Base-by-base conservation (phyloP, 2,113 vertebrate species). In the Ptilonorhynchus violaceus region DNA sequence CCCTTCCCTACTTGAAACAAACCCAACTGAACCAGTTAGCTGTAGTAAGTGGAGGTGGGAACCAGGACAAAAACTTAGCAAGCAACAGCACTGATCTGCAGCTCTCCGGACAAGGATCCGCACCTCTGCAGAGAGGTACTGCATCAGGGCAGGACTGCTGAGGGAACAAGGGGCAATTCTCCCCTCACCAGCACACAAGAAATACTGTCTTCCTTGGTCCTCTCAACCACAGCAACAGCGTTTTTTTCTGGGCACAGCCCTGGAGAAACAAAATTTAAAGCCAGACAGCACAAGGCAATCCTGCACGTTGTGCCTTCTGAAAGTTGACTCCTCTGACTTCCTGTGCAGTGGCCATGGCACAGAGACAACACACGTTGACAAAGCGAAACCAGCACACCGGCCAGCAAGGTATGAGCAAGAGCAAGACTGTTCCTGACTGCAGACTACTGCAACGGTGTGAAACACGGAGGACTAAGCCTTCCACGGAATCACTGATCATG, bases 311-410 rank as follows among this genome's bases (percentile, higher is more conserved):
- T 12, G 25, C 41, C 53, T 67, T 24, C 56, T 35, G 58, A 64
- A 64, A 96, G 69, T 37, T 15, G 46, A 42, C 42, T 69, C 42
- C 72, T 63, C 27, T 11, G 47, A 53, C 27, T 64, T 52, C 44
- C 52, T 13, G 62, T 0, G 0, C 66, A 62, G 59, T 0, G 1
- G 60, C 49, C 6, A 2, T 15, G 0, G 0, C 44, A 39, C 63
- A 46, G 49, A 28, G 44, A 55, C 74, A 30, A 41, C 28, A 22
- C 39, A 12, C 3, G 2, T 0, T 33, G 55, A 47, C 39, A 58
- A 68, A 82, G 28, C 5, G 0, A 60, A 52, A 35, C 24, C 16
- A 18, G 30, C 42, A 42, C 3, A 0, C 0, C 37, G 37, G 37
- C 39, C 53, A 89, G 52, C 35, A 41, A 91, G n/a, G 67, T 8